phyloP scores from a whole-genome alignment of 2,888 invertebrate genomes.

The Dioctria rufipes region DNA sequence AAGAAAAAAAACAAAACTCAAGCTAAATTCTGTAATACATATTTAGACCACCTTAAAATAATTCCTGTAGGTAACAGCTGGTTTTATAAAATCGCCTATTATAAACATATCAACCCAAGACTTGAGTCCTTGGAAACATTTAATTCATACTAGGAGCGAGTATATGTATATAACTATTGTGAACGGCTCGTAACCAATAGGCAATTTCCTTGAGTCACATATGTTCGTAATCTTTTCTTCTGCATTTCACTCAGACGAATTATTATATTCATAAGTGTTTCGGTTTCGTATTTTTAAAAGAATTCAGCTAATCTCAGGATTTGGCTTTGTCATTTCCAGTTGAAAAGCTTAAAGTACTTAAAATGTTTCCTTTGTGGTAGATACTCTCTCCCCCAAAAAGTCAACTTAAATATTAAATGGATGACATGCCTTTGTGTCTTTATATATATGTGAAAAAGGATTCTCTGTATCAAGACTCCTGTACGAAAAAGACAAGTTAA shows the following conservation, averaged over 20 bases:
- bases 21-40: too few relatives aligned
- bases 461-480: too few relatives aligned
- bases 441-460: slow-evolving; percentile 25
- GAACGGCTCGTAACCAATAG: too few relatives aligned
- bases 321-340: slow-evolving; percentile 43
- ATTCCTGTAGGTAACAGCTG: too few relatives aligned
- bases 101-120: too few relatives aligned
- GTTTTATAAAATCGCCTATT: too few relatives aligned
- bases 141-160: too few relatives aligned
- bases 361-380: too few relatives aligned
- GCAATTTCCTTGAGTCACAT: slow-evolving; percentile 34
- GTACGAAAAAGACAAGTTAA: neutral
- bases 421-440: slow-evolving; percentile 37
- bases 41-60: too few relatives aligned
- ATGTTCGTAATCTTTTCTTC: slow-evolving; percentile 29
- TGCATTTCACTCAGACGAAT: slow-evolving; percentile 18
- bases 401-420: slow-evolving; percentile 29
- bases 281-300: slow-evolving; percentile 22
- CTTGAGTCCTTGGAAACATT: too few relatives aligned
- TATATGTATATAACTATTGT: too few relatives aligned
- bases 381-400: neutral
- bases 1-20: too few relatives aligned
- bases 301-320: slow-evolving; percentile 36
- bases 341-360: slow-evolving; percentile 8
- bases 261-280: slow-evolving; percentile 42